Base-by-base conservation (phyloP, 1,140 invertebrate species). In the Leptestheria dahalacensis region DNA sequence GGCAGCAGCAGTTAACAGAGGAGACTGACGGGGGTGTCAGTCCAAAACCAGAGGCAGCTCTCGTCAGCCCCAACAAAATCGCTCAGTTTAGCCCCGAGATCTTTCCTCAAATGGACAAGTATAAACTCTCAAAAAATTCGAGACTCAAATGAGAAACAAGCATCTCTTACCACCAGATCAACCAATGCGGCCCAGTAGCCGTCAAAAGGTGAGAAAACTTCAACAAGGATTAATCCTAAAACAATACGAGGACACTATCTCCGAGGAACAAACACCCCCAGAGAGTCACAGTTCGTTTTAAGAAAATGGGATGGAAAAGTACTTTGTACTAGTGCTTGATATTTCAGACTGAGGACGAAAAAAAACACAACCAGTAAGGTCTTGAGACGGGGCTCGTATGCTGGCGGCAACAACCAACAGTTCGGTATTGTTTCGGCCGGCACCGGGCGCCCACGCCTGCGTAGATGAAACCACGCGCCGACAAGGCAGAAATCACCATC, bases 1-100 rank as follows among this genome's bases (percentile, higher is more conserved):
- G 15, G 58, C 58, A 33, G 58, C 58, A 41, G 58, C 48, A 25
- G 58, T n/a, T 49, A 2, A 49, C 48, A 60, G 51, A 12, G 26
- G 15, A 41, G 33, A 6, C 33, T 15, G 33, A 9, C 15, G 15
- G 33, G 6, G 6, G 15, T n/a, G n/a, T n/a, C n/a, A 41, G 33
- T 41, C 6, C 6, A 41, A 41, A 41, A 15, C 6, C 33, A 41
- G 15, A 41, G 15, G 15, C 6, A 41, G 15, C 6, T 9, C 33
- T 41, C n/a, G 33, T 15, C 33, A 41, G 33, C 6, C 6, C 33
- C 15, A 41, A 6, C 6, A 15, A 41, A 41, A 41, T 41, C 33
- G 33, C 33, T 41, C 33, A 9, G 33, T 6, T 9, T 15, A 9
- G 33, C 15, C 33, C 33, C 33, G 15, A 41, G n/a, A n/a, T n/a